Evolutionary conservation across 2,888 invertebrate genomes (phyloP), one percentile per base, ranked within the genome.

Genomic region (Microctonus brassicae): DNA sequence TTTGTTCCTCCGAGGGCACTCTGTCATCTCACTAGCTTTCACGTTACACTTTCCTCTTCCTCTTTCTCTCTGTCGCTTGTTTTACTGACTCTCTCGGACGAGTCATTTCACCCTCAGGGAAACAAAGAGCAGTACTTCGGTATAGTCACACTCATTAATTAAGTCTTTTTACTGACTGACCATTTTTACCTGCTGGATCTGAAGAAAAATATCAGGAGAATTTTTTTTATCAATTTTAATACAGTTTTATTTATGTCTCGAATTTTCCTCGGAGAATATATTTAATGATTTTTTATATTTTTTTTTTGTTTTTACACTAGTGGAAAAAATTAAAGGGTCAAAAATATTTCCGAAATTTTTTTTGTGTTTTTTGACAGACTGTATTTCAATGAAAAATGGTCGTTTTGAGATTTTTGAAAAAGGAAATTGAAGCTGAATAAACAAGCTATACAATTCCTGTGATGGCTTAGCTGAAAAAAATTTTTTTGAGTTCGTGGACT

Each of bases 1-100:
- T 86, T 69, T 85, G 86, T 82, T 87, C 87, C 87, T 87, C 84
- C 78, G 87, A 87, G 87, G 86, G 86, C 84, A 87, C 87, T 87
- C 87, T 84, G 87, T 87, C 87, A 87, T 87, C 86, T 87, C 86
- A 78, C 81, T 83, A 17, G 83, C 83, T 84, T 77, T 84, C 81
- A 77, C 82, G 52, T 69, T 69, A 69, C 17, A 68, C 73, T 67
- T 73, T n/a, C n/a, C 76, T 75, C 74, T 47, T 4, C 7, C 47
- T 36, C 36, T 47, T n/a, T 9, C 17, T 47, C 47, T n/a, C 47
- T n/a, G 11, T 4, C 39, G 13, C 39, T 39, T n/a, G n/a, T 39
- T 39, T 13, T 11, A 39, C 13, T n/a, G 4, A n/a, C 47, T 47
- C 47, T 47, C 47, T 17, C 47, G 47, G 17, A 47, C 47, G 7